Percentiles rank a stretch among this genome's conserved stretches.
phyloP scores from a whole-genome alignment of 2,113 vertebrate genomes.

The Mus musculus region GRCm39 chr16:28224001-28224500 shows the following conservation, averaged over 20 bases:
- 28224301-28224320: background rate
- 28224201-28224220: background rate
- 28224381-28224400: background rate
- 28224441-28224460: background rate
- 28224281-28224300: background rate
- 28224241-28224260: background rate
- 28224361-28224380: background rate
- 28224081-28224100: background rate
- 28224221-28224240: background rate
- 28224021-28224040: background rate
- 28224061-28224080: background rate
- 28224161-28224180: background rate
- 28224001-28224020: background rate
- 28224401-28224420: slow-evolving; percentile 27
- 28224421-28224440: background rate
- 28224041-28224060: background rate
- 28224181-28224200: slow-evolving; percentile 12
- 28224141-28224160: background rate
- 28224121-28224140: background rate
- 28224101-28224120: no score
- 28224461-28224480: background rate
- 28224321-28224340: background rate
- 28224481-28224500: background rate
- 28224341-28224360: background rate
- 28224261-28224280: fast-evolving